Evolutionary conservation across 1,140 invertebrate genomes (phyloP).

Genomic region (Calliphora vicina): DNA sequence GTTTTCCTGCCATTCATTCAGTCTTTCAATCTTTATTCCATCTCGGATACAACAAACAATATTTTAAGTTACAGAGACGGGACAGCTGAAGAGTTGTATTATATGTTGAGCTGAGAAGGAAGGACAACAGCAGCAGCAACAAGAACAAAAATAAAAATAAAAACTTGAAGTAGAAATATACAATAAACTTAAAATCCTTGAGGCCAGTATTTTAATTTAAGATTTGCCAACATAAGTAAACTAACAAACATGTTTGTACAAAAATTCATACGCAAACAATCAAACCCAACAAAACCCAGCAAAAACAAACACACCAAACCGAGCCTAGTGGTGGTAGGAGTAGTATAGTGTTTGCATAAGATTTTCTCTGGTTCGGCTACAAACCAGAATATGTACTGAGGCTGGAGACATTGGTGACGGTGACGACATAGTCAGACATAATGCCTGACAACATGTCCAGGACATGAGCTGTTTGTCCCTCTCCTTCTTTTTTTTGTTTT

Average conservation of each 20-base stretch:
- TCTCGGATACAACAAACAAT: slow-evolving; percentile 6
- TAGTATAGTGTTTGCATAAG: slow-evolving; percentile 14
- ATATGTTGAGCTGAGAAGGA: not conserved
- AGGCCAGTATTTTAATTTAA: slow-evolving; percentile 35
- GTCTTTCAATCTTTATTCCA: not conserved
- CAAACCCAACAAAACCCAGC: not conserved
- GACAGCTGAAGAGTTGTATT: not conserved
- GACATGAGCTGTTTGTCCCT: not conserved
- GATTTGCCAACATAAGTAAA: slow-evolving; percentile 18
- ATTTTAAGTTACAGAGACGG: not conserved
- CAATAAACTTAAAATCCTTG: slow-evolving; percentile 19
- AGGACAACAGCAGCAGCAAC: not conserved
- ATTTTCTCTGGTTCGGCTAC: not conserved
- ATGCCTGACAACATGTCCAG: not conserved
- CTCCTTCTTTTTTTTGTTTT: not conserved
- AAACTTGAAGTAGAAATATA: not conserved
- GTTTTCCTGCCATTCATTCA: not conserved
- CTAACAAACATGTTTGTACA: slow-evolving; percentile 31
- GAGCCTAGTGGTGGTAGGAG: not conserved
- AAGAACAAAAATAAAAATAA: not conserved
- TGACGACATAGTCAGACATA: not conserved
- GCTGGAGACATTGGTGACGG: not conserved
- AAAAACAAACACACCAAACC: not conserved
- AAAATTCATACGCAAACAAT: slow-evolving; percentile 33
- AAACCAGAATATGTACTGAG: too few relatives aligned